These are phyloP conservation scores for Epinephelus moara DNA, from an alignment of 2,113 vertebrate species.

Conservation along the genomic window DNA sequence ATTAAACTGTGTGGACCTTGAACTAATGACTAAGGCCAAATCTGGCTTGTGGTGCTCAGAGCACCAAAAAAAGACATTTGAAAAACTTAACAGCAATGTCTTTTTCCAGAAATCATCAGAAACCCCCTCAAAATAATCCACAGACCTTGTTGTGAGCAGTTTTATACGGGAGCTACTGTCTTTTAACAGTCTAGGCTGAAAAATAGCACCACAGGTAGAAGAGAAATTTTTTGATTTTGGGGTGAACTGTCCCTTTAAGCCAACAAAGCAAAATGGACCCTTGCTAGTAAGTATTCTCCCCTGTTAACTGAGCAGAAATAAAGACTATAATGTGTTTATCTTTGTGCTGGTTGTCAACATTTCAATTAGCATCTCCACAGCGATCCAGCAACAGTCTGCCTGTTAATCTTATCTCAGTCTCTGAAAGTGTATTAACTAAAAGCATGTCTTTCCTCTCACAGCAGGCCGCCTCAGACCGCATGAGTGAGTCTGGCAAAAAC, in stretches of 20 bases:
- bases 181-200: too few relatives aligned
- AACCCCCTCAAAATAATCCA: background rate
- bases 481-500: slow-evolving; percentile 18
- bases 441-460: slow-evolving; percentile 31
- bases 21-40: too few relatives aligned
- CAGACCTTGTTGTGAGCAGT: too few relatives aligned
- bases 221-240: too few relatives aligned
- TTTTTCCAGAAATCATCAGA: too few relatives aligned
- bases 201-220: too few relatives aligned
- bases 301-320: background rate
- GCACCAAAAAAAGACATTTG: too few relatives aligned
- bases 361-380: slow-evolving; percentile 2
- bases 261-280: background rate
- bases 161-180: too few relatives aligned
- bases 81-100: too few relatives aligned
- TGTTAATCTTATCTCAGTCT: slow-evolving; percentile 52
- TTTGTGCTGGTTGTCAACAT: background rate
- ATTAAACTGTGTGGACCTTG: too few relatives aligned
- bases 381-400: background rate
- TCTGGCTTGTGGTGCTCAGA: too few relatives aligned
- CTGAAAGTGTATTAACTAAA: slow-evolving; percentile 30
- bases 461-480: background rate
- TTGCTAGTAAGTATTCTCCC: background rate
- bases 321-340: slow-evolving; percentile 2
- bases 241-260: background rate